These are phyloP conservation scores for Discoglossus pictus DNA, from an alignment of 2,797 vertebrate species.

Conservation along the genomic window DNA sequence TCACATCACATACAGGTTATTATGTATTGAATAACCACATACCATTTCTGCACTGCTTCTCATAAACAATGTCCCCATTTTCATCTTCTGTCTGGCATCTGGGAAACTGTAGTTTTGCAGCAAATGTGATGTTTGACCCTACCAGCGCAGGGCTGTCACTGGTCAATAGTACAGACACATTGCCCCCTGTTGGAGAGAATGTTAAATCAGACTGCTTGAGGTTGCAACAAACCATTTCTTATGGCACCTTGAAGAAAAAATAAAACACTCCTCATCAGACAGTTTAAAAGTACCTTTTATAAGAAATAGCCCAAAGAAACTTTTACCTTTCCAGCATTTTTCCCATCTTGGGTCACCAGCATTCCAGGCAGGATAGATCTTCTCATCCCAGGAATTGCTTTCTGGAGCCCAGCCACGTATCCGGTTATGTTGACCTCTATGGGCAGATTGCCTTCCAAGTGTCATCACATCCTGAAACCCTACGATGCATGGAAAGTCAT, in stretches of 20 bases:
- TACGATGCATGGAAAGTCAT: no score
- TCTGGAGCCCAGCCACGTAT: conserved; percentile 85
- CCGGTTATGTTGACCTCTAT: conserved; percentile 49
- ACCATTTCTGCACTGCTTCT: conserved; percentile 81
- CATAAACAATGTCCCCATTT: conserved; percentile 77
- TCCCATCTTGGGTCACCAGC: conserved; percentile 67
- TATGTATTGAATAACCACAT: conserved; percentile 58
- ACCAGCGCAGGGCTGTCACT: conserved; percentile 88
- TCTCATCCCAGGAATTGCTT: conserved; percentile 84
- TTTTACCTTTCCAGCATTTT: conserved; percentile 73
- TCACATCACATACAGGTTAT: no score
- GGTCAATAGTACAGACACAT: conserved; percentile 75
- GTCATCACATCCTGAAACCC: conserved; percentile 80
- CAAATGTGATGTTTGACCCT: conserved; percentile 83
- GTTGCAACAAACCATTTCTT: no score
- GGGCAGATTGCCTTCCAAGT: conserved; percentile 62
- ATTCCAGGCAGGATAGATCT: conserved; percentile 81
- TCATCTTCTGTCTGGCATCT: conserved; percentile 83
- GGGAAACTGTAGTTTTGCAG: conserved; percentile 80
- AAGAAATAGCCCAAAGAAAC: no score
- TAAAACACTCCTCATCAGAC: no score
- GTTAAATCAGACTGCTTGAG: no score
- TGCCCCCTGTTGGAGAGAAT: no score
- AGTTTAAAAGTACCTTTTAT: no score
- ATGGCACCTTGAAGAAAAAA: no score